Conservation (phyloP, 2,888 invertebrate genomes). For the Ferrisia virgata region DNA sequence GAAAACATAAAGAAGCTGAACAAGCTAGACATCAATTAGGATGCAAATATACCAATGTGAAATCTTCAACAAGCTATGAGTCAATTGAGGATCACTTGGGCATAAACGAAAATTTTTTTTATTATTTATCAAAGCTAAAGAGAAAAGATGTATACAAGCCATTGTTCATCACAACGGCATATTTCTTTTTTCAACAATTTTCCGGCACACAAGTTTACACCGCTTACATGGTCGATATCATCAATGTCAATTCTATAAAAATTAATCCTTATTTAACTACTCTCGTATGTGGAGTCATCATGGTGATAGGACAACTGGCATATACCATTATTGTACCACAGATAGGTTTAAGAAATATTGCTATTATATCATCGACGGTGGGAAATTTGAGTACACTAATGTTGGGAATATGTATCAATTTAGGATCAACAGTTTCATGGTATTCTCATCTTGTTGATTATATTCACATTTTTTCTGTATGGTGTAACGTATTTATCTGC, state of each 20-base stretch:
- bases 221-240: constrained; percentile 60
- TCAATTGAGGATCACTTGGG: background rate
- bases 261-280: constrained; percentile 50
- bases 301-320: constrained; percentile 48
- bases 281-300: constrained; percentile 49
- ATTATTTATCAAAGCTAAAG: background rate
- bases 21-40: constrained; percentile 45
- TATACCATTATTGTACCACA: constrained; percentile 54
- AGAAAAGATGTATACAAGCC: constrained; percentile 54
- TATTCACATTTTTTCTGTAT: constrained; percentile 55
- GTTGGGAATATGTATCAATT: constrained; percentile 52
- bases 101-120: background rate
- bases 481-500: constrained; percentile 58
- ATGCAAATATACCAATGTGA: background rate
- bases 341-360: constrained; percentile 60
- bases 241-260: background rate
- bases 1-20: constrained; percentile 57
- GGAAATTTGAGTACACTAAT: constrained; percentile 58
- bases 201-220: constrained; percentile 59
- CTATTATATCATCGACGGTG: constrained; percentile 60
- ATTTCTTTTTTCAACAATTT: constrained; percentile 60
- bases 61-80: background rate
- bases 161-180: constrained; percentile 55
- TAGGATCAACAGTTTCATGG: background rate
- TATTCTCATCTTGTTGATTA: constrained; percentile 50